Evolutionary conservation across 2,113 vertebrate genomes (phyloP), one percentile per base, ranked within the genome.

Genomic region (Hylia prasina): DNA sequence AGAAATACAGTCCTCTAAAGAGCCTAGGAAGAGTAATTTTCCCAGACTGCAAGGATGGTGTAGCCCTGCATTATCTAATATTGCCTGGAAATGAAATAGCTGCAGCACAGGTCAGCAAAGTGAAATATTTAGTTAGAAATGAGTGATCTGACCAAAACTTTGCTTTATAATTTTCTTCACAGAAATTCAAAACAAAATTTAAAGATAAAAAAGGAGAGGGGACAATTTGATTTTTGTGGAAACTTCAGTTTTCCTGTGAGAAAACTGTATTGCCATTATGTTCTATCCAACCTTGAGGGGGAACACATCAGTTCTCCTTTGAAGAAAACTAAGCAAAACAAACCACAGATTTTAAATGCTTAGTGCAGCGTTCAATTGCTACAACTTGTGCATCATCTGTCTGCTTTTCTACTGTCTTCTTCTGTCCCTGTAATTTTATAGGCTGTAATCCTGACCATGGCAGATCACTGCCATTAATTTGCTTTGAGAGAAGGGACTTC

Each of bases 161-260:
- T 7, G 1, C 14, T 48, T 64, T 23, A 10, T 37, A 2, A 21
- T 68, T 48, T 85, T 82, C 33, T 70, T 70, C 13, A 54, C 15
- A 63, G 27, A 51, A 63, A 82, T 37, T 5, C 24, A 47, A 57
- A 69, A 8, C 6, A 4, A 51, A 75, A 22, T 39, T 28, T 28
- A 53, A 39, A 54, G 5, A 13, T 9, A 10, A 58, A 18, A 12
- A 24, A 9, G 2, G 2, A 3, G 22, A 18, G 2, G 4, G 15
- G 6, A 14, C 5, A 28, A 23, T n/a, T 66, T 64, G 44, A 47
- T 73, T 87, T 65, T 63, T 73, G 54, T 75, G 39, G 33, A 54
- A 86, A 45, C 16, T 37, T 60, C 23, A 15, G 8, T 39, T 71
- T 54, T 66, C 5, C 28, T 78, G 5, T 50, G 27, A 50, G 68